These are phyloP conservation scores for Proisotoma minuta DNA, from an alignment of 2,888 invertebrate species.

Conservation along the genomic window DNA sequence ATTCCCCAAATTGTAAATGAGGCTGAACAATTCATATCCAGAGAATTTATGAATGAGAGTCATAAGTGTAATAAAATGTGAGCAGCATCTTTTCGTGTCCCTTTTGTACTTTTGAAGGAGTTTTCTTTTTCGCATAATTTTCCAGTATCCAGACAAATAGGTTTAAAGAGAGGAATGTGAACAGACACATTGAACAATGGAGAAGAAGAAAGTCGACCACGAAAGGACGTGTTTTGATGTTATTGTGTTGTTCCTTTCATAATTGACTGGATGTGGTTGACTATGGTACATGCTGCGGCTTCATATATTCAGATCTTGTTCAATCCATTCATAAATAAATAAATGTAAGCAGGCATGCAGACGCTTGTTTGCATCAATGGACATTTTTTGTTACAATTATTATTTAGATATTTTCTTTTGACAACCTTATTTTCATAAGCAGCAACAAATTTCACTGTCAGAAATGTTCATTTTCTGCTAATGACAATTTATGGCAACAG, in stretches of 20 bases:
- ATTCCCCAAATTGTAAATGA: neutral
- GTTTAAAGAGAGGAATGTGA: neutral
- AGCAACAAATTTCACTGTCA: neutral
- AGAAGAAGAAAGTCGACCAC: slow-evolving; percentile 10
- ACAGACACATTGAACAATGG: slow-evolving; percentile 4
- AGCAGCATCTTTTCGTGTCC: neutral
- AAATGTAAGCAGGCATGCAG: neutral
- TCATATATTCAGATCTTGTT: slow-evolving; percentile 4
- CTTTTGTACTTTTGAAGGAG: slow-evolving; percentile 2
- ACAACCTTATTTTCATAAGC: slow-evolving; percentile 7
- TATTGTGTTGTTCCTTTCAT: neutral
- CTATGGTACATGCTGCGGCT: neutral
- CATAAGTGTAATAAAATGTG: neutral
- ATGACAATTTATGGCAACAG: neutral
- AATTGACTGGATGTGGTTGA: neutral
- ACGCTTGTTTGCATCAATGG: slow-evolving; percentile 11
- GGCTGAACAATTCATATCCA: neutral
- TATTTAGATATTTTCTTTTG: slow-evolving; percentile 16
- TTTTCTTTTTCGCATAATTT: too few relatives aligned
- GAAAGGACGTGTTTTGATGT: neutral
- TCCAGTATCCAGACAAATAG: slow-evolving; percentile 1
- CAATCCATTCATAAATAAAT: slow-evolving; percentile 30
- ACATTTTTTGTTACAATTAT: slow-evolving; percentile 7
- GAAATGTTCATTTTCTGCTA: neutral
- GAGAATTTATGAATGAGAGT: neutral